Evolutionary conservation across 1,140 invertebrate genomes (phyloP).

Genomic region (Zeugodacus cucurbitae): DNA sequence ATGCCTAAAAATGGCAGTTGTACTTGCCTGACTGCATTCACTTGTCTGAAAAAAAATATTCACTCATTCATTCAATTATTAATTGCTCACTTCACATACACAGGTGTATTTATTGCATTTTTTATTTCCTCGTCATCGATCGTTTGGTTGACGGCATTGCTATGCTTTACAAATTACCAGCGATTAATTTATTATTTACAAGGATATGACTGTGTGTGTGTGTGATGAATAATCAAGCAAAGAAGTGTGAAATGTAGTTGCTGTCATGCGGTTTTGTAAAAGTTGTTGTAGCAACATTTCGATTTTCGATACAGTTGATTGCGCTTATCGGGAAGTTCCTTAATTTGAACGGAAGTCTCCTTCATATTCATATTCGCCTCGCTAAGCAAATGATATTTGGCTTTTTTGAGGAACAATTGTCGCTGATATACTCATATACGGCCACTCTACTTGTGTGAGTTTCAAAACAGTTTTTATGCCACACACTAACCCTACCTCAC

Average conservation of each 20-base stretch:
- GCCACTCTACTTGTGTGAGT: too few relatives aligned
- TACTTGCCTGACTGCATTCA: neutral
- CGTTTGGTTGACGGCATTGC: neutral
- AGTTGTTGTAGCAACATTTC: neutral
- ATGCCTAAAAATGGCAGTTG: neutral
- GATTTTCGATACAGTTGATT: neutral
- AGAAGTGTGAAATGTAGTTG: neutral
- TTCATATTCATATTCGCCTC: neutral
- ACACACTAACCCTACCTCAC: too few relatives aligned
- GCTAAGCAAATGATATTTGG: neutral
- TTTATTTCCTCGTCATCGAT: neutral
- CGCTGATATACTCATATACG: too few relatives aligned
- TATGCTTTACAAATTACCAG: neutral
- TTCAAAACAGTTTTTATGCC: too few relatives aligned
- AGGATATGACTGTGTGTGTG: neutral
- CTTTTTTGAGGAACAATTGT: too few relatives aligned
- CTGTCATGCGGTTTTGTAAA: neutral
- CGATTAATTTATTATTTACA: neutral
- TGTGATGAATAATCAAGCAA: neutral
- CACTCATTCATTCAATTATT: neutral
- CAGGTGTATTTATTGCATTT: neutral
- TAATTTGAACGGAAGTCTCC: neutral
- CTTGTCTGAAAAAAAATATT: neutral
- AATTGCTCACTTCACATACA: neutral
- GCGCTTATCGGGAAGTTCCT: too few relatives aligned